Percentiles rank a stretch among this genome's conserved stretches.
Conservation (phyloP, 2,888 invertebrate genomes). For the Latheticus oryzae region DNA sequence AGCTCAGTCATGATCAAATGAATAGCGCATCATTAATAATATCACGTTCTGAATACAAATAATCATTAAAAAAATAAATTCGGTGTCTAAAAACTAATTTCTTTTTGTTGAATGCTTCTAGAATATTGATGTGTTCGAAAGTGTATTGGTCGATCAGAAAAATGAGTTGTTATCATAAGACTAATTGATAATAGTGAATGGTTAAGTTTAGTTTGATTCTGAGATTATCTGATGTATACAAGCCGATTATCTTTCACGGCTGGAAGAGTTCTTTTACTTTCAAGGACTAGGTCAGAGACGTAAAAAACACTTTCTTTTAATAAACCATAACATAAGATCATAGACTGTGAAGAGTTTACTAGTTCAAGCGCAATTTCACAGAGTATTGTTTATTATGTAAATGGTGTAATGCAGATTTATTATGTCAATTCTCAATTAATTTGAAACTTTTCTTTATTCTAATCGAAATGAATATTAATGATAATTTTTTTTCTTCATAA, state of each 20-base stretch:
- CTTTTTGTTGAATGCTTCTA: background rate
- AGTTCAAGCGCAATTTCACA: slow-evolving; percentile 1
- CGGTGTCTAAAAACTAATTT: slow-evolving; percentile 12
- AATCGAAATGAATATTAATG: too few species aligned
- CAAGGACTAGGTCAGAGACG: slow-evolving; percentile 37
- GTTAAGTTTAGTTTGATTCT: too few species aligned
- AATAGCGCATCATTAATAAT: background rate
- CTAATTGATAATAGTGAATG: too few species aligned
- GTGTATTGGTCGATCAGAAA: background rate
- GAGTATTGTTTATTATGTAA: slow-evolving; percentile 19
- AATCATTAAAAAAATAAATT: background rate
- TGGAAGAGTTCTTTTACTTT: slow-evolving; percentile 27
- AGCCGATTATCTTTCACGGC: slow-evolving; percentile 16
- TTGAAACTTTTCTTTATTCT: too few species aligned
- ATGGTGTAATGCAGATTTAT: slow-evolving; percentile 16
- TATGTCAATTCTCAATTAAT: slow-evolving; percentile 5
- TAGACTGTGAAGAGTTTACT: slow-evolving; percentile 20
- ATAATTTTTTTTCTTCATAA: background rate
- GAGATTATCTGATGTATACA: too few species aligned
- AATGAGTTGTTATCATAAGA: background rate
- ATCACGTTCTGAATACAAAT: slow-evolving; percentile 10
- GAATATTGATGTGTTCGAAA: slow-evolving; percentile 24
- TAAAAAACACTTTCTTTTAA: slow-evolving; percentile 30
- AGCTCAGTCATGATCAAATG: slow-evolving; percentile 6
- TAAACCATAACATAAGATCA: slow-evolving; percentile 7